Conservation (phyloP, 2,113 vertebrate species). For the Nothobranchius kuhntae region DNA sequence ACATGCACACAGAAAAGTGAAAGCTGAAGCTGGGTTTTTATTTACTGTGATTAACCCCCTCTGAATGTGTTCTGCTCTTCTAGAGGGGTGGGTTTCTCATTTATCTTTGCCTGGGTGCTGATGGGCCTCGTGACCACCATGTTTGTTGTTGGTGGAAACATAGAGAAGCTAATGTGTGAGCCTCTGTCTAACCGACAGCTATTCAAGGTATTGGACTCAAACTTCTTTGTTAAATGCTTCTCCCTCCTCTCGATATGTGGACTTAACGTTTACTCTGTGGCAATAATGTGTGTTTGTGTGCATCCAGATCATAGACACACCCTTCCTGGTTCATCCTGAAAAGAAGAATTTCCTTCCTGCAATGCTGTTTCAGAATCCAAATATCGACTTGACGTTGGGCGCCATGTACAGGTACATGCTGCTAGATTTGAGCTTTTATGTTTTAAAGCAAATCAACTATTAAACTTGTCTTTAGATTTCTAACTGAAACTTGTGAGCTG, state of each 20-base stretch:
- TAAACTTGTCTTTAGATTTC: neutral
- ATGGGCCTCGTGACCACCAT: constrained; percentile 87
- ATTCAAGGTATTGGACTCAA: constrained; percentile 81
- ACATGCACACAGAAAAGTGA: neutral
- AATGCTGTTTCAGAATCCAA: constrained; percentile 84
- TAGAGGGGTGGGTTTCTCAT: constrained; percentile 92
- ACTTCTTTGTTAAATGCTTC: neutral
- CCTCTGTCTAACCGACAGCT: constrained; percentile 87
- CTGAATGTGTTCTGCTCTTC: constrained; percentile 20
- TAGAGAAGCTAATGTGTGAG: constrained; percentile 93
- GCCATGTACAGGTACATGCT: constrained; percentile 74
- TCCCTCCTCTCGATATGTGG: neutral
- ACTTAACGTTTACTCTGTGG: neutral
- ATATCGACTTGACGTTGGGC: constrained; percentile 85
- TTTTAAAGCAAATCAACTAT: no score
- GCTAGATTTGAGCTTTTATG: neutral
- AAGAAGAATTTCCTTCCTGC: constrained; percentile 91
- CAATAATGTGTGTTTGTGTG: constrained; percentile 25
- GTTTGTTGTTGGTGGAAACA: constrained; percentile 88
- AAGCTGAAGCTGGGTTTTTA: neutral
- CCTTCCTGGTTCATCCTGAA: constrained; percentile 84
- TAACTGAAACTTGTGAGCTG: neutral
- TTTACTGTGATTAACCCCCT: neutral
- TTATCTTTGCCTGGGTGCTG: constrained; percentile 91
- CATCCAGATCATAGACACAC: constrained; percentile 90